Evolutionary conservation across 2,888 invertebrate genomes (phyloP).

Genomic region (Pollenia labialis): DNA sequence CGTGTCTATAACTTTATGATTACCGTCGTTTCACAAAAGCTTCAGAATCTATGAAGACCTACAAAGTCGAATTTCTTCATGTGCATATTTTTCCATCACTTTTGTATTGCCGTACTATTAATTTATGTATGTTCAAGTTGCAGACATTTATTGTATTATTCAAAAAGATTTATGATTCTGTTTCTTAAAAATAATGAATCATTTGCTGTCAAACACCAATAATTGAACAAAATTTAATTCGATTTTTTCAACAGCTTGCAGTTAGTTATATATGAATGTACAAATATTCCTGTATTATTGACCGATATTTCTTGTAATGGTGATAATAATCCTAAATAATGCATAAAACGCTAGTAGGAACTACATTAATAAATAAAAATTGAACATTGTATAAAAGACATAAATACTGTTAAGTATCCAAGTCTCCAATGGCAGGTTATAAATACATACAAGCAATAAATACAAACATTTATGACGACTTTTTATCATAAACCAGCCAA

Average conservation of each 20-base stretch:
- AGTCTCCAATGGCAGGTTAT: conserved; percentile 8
- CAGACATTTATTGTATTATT: conserved; percentile 16
- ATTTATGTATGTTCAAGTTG: not conserved
- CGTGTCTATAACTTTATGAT: too few species aligned
- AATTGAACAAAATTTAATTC: conserved; percentile 39
- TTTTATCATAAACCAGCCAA: conserved; percentile 6
- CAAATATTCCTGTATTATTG: not conserved
- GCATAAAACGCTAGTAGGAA: not conserved
- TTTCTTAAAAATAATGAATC: conserved; percentile 40
- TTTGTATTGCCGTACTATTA: too few species aligned
- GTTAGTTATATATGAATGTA: not conserved
- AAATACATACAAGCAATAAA: not conserved
- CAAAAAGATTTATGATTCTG: conserved; percentile 28
- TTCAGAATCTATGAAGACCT: too few species aligned
- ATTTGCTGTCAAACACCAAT: conserved; percentile 41
- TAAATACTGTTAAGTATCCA: conserved; percentile 5
- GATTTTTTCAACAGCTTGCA: not conserved
- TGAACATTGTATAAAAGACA: conserved; percentile 12
- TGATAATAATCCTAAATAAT: conserved; percentile 17
- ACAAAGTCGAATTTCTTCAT: too few species aligned
- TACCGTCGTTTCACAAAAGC: too few species aligned
- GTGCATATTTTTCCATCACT: too few species aligned
- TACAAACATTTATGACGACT: conserved; percentile 26
- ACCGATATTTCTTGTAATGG: conserved; percentile 18
- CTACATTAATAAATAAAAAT: not conserved